Conservation (phyloP, 2,797 vertebrate species). For the Enteromius thamalakanensis region DNA sequence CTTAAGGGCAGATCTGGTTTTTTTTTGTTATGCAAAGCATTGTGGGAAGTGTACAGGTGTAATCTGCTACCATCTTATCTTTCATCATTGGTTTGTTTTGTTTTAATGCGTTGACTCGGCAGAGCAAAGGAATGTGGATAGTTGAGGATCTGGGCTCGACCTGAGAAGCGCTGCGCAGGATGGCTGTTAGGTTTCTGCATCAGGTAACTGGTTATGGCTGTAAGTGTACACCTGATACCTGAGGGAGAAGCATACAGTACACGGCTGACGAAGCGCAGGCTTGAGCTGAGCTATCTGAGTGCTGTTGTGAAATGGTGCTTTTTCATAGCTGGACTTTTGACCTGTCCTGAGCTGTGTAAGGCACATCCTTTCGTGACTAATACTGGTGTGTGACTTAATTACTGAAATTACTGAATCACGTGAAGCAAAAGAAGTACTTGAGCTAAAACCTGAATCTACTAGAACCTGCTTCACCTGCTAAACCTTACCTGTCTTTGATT, state of each 20-base stretch:
- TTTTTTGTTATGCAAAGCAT: constrained; percentile 52
- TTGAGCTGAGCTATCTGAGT: not conserved
- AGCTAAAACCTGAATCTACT: not conserved
- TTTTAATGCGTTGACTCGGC: constrained; percentile 2
- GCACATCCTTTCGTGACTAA: not conserved
- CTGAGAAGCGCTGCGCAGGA: constrained; percentile 23
- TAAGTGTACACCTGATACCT: constrained; percentile 45
- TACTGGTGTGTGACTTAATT: constrained; percentile 34
- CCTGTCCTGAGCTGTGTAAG: constrained; percentile 5
- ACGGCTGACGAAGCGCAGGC: not conserved
- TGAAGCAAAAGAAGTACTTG: constrained; percentile 29
- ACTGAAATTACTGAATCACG: constrained; percentile 26
- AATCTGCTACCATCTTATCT: constrained; percentile 29
- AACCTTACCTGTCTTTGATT: not conserved
- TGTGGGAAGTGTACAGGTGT: constrained; percentile 53
- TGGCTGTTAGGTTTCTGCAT: constrained; percentile 65
- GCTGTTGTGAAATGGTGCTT: not conserved
- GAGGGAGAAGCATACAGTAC: not conserved
- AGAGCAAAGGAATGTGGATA: constrained; percentile 26
- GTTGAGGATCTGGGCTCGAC: not conserved
- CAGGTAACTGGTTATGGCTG: constrained; percentile 59
- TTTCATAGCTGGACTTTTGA: constrained; percentile 47
- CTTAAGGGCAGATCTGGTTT: constrained; percentile 35
- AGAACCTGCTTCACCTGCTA: not conserved
- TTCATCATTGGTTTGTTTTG: constrained; percentile 25